Evolutionary conservation across 2,113 vertebrate species (phyloP), one percentile per base, ranked within the genome.

Genomic region (Periophthalmodon schlosseri): DNA sequence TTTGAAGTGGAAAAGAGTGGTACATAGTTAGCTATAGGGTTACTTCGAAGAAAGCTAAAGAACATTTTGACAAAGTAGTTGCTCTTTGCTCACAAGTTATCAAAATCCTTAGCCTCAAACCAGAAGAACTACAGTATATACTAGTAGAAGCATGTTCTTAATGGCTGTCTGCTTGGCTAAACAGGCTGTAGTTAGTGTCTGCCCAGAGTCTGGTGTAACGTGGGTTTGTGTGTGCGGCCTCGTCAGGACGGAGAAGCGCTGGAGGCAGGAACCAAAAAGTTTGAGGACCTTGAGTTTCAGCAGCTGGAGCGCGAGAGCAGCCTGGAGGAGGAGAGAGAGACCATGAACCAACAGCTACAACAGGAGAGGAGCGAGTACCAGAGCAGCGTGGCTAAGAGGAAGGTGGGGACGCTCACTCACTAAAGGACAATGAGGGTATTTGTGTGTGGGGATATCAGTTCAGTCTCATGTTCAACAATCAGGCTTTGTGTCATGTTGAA

Each of bases 261-360:
- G 89, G 98, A 99, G 79, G 90, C 91, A 0, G 96, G 95, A 83
- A 93, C 93, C 18, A 98, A 97, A 81, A 95, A 95, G 72, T 99
- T 99, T 44, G 98, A 99, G 83, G 98, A 99, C 90, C 87, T 99
- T 89, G 98, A 99, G 87, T 99, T 99, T 84, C 97, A 99, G 92
- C 98, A 99, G 92, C 93, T 99, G 91, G 97, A 99, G 91, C 94
- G 92, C 52, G 96, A 99, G 81, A 99, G 97, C 88, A 95, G 94
- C 69, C 86, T 95, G 0, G 98, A 99, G 88, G 98, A 99, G 86
- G 97, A 99, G 70, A 87, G 94, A 0, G 98, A 99, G 90, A 93
- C 87, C 0, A 93, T 93, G 0, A 93, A 94, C 69, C 96, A 97
- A 89, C 95, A 97, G 88, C 94, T 99, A 34, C 90, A 96, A 8